Conservation (phyloP, 1,140 invertebrate genomes). For the Artemia franciscana region DNA sequence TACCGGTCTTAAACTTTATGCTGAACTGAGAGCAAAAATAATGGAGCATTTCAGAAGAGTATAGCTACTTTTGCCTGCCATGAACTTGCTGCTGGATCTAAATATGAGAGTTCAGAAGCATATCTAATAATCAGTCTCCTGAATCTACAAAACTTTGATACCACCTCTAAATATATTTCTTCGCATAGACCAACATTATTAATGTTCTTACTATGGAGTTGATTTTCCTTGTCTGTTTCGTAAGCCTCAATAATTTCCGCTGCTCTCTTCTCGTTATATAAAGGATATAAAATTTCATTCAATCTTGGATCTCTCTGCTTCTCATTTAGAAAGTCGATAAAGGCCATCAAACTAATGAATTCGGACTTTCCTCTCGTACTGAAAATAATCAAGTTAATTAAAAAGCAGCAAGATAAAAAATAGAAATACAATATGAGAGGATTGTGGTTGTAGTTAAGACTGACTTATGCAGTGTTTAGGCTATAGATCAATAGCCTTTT, state of each 20-base stretch:
- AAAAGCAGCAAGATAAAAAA: background rate
- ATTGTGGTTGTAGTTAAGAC: background rate
- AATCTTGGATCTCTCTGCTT: conserved; percentile 92
- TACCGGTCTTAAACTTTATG: no score
- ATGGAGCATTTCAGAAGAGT: no score
- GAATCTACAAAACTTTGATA: no score
- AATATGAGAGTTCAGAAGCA: no score
- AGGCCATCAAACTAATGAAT: conserved; percentile 57
- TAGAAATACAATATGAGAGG: conserved; percentile 7
- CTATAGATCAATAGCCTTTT: conserved; percentile 6
- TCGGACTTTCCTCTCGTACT: conserved; percentile 76
- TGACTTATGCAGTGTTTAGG: background rate
- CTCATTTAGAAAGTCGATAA: conserved; percentile 90
- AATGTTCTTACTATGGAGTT: conserved; percentile 39
- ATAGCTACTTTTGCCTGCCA: no score
- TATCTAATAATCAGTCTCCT: no score
- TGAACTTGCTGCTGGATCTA: no score
- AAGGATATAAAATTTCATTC: conserved; percentile 95
- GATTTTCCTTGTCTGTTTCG: conserved; percentile 60
- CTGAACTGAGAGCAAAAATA: no score
- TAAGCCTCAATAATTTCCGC: conserved; percentile 81
- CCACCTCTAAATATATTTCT: no score
- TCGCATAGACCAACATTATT: no score
- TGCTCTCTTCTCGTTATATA: conserved; percentile 85
- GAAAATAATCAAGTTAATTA: conserved; percentile 10